Conservation (phyloP, 2,888 invertebrate genomes). For the Spicauda simplicius region DNA sequence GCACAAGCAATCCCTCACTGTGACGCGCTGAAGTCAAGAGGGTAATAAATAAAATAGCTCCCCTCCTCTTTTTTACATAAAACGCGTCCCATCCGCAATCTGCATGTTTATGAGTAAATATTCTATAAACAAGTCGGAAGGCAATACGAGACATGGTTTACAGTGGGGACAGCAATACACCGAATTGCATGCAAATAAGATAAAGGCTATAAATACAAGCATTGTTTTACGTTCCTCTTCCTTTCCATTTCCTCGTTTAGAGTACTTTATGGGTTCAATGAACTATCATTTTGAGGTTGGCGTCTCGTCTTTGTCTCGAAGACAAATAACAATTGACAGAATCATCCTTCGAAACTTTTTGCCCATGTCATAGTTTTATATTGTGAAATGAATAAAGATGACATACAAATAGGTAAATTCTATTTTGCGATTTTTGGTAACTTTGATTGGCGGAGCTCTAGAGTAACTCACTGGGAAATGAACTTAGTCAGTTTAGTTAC, state of each 20-base stretch:
- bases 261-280: conserved; percentile 62
- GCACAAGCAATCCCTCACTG: conserved; percentile 65
- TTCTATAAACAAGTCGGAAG: conserved; percentile 81
- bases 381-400: too few species aligned
- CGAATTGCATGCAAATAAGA: conserved; percentile 83
- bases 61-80: conserved; percentile 82
- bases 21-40: conserved; percentile 75
- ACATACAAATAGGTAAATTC: too few species aligned
- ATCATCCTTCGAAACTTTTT: neutral
- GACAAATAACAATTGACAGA: neutral
- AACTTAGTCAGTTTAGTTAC: too few species aligned
- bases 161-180: conserved; percentile 72
- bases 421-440: too few species aligned
- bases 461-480: too few species aligned
- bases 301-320: conserved; percentile 29
- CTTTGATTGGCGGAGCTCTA: too few species aligned
- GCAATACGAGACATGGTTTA: conserved; percentile 59
- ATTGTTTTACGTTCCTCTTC: conserved; percentile 59
- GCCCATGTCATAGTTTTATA: too few species aligned
- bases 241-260: conserved; percentile 60
- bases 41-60: conserved; percentile 82
- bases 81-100: conserved; percentile 83
- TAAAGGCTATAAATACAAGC: conserved; percentile 76
- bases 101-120: conserved; percentile 84
- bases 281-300: conserved; percentile 47